Conservation (phyloP, 2,113 vertebrate genomes). For the Accipiter cooperii region DNA sequence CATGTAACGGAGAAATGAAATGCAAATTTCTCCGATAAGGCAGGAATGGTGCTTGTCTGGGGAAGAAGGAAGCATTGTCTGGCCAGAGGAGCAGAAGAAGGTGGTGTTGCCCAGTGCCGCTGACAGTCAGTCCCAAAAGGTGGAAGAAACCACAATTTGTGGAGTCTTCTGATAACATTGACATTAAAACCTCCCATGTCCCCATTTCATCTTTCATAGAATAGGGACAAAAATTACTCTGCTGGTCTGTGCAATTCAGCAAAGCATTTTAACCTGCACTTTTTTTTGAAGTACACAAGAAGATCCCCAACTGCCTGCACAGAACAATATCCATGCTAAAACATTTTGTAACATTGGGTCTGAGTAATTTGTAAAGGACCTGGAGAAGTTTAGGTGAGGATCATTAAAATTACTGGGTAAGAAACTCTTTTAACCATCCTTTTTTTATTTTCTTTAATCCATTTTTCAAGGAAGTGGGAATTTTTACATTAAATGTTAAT, state of each 20-base stretch:
- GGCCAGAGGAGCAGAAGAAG: background rate
- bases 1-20: constrained; percentile 16
- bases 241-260: background rate
- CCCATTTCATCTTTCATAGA: background rate
- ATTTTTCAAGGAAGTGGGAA: background rate
- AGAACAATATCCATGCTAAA: background rate
- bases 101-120: background rate
- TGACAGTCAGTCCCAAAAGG: background rate
- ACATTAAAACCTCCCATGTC: background rate
- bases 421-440: background rate
- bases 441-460: background rate
- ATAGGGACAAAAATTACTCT: background rate
- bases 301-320: background rate
- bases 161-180: background rate
- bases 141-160: background rate
- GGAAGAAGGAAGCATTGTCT: background rate
- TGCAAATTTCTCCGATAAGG: background rate
- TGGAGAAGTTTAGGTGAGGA: background rate
- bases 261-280: background rate
- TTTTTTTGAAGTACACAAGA: background rate
- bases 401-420: background rate
- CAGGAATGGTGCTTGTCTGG: background rate
- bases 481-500: background rate
- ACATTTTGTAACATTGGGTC: background rate
- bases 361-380: background rate